Base-by-base conservation (phyloP, 2,113 vertebrate genomes). In the Garra rufa region DNA sequence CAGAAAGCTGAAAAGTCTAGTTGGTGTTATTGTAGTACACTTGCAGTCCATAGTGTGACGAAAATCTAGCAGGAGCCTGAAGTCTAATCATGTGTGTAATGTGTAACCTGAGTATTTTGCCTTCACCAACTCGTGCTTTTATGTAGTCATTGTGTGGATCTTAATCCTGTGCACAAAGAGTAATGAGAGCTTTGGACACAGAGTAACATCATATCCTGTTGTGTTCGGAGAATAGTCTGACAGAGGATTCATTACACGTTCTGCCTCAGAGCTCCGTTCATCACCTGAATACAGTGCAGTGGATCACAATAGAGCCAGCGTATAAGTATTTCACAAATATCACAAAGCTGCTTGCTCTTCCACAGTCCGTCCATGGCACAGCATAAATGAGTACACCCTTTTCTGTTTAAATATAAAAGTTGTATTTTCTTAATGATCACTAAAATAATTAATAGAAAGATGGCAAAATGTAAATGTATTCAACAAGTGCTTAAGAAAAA, bases 151-250 rank as follows among this genome's bases (percentile, higher is more conserved):
- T 61, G 52, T 80, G 65, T 17, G n/a, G 44, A n/a, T 73, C 76
- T 65, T 48, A 85, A 74, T 81, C 84, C 84, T 59, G n/a, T 24
- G 24, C 65, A 79, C 76, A 85, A 46, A 71, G 21, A 81, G 84
- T 85, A 85, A 74, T 63, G 46, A 63, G 67, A 74, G 69, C 76
- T 73, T 81, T 38, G 46, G 63, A 79, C 59, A 78, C 73, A 70
- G 24, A 38, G 50, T 46, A 73, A 73, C 26, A 70, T 21, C 82
- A 84, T 76, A 76, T 69, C 73, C 74, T 84, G 44, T 55, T 77
- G 44, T 77, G 26, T 71, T 57, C 3, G 50, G 63, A 78, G 30
- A 52, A 77, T 70, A 43, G n/a, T 55, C 30, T 24, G 57, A 19
- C 30, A 24, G 10, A 3, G 50, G 24, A 71, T 61, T 61, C 26